Conservation (phyloP, 2,888 invertebrate genomes). For the Odontothrips loti region DNA sequence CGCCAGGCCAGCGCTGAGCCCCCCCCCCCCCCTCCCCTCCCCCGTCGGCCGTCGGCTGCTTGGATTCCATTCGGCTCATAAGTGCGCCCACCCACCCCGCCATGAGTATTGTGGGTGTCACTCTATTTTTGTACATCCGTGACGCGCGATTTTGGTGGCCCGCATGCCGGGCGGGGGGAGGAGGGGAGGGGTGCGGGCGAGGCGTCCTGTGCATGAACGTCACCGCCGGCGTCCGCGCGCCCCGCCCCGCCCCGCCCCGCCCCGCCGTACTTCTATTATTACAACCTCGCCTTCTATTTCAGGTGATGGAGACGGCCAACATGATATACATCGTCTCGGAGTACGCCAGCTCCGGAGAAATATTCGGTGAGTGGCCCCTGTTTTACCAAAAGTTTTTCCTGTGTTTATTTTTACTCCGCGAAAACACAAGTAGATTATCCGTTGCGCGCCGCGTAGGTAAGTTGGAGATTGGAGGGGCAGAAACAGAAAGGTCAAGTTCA, state of each 20-base stretch:
- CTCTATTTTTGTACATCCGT: not conserved
- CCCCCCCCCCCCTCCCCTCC: too few species aligned
- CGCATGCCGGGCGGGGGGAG: not conserved
- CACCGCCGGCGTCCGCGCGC: not conserved
- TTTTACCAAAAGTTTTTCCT: conserved; percentile 16
- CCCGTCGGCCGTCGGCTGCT: too few species aligned
- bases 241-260: not conserved
- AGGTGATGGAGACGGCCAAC: conserved; percentile 98
- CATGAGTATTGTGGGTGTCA: not conserved
- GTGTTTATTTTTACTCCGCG: not conserved
- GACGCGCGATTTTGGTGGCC: not conserved
- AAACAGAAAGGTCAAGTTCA: too few species aligned
- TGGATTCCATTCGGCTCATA: too few species aligned
- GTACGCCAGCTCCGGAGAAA: conserved; percentile 95
- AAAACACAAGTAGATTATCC: too few species aligned
- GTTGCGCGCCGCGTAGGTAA: too few species aligned
- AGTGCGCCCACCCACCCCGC: too few species aligned
- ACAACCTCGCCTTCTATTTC: conserved; percentile 43
- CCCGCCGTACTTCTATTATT: not conserved
- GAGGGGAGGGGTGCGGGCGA: not conserved
- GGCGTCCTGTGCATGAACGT: not conserved
- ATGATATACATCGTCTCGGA: conserved; percentile 98
- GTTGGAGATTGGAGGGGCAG: too few species aligned
- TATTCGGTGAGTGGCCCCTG: conserved; percentile 73
- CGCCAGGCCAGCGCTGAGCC: not conserved